These are phyloP conservation scores for Dufourea novaeangliae DNA, from an alignment of 1,140 invertebrate species.

Conservation along the genomic window DNA sequence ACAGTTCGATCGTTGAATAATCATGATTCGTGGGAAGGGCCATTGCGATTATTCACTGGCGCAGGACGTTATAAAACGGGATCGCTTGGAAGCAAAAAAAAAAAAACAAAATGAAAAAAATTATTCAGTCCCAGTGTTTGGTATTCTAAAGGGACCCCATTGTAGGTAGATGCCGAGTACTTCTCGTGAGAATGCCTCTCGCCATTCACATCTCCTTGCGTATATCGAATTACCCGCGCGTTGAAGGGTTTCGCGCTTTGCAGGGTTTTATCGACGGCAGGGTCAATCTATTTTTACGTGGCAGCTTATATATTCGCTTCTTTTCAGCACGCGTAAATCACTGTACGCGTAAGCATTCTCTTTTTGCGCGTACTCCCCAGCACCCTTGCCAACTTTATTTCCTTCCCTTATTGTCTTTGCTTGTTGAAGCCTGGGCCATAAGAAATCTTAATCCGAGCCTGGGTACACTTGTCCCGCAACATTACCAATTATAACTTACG, in stretches of 20 bases:
- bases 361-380: not conserved
- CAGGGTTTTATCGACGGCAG: conserved; percentile 42
- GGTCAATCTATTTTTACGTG: conserved; percentile 54
- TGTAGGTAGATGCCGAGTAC: conserved; percentile 15
- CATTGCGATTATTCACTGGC: not conserved
- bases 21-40: no score
- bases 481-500: not conserved
- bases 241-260: conserved; percentile 56
- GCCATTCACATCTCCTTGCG: conserved; percentile 43
- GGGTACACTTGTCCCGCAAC: not conserved
- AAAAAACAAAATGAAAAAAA: not conserved
- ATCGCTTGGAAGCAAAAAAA: not conserved
- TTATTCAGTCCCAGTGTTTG: conserved; percentile 20
- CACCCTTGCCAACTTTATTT: not conserved
- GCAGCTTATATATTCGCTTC: conserved; percentile 24
- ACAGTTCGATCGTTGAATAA: not conserved
- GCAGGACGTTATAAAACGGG: not conserved
- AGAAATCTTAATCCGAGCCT: no score
- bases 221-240: conserved; percentile 51
- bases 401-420: not conserved
- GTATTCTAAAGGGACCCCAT: conserved; percentile 39
- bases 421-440: no score
- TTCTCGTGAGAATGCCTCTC: conserved; percentile 37
- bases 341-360: conserved; percentile 12
- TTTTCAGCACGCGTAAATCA: conserved; percentile 37